Evolutionary conservation across 2,113 vertebrate genomes (phyloP).

Genomic region (Callopanchax toddi): DNA sequence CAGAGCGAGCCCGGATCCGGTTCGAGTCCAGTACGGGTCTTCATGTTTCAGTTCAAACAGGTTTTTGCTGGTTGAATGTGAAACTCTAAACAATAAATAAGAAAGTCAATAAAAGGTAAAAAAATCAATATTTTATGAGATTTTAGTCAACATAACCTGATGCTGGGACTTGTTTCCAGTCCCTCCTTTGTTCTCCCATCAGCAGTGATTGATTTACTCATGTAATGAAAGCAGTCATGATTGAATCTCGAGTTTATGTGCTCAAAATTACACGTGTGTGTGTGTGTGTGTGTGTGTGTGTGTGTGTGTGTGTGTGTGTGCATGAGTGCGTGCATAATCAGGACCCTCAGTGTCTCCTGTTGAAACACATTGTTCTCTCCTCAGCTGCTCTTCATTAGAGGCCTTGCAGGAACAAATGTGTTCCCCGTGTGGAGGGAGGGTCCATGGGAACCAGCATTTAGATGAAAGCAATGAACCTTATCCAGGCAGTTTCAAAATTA

Average conservation of each 20-base stretch:
- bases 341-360: slow-evolving; percentile 27
- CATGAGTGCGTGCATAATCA: not conserved
- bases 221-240: slow-evolving; percentile 64
- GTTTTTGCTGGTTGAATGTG: not conserved
- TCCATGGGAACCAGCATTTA: slow-evolving; percentile 57
- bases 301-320: not conserved
- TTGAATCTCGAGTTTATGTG: slow-evolving; percentile 61
- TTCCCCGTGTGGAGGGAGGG: slow-evolving; percentile 60
- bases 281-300: not conserved
- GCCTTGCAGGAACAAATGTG: slow-evolving; percentile 57
- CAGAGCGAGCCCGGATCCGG: not conserved
- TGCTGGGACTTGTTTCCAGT: slow-evolving; percentile 31
- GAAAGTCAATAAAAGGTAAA: not conserved
- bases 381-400: slow-evolving; percentile 69
- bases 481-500: slow-evolving; percentile 59
- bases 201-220: slow-evolving; percentile 62
- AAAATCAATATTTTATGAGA: slow-evolving; percentile 20
- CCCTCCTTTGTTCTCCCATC: slow-evolving; percentile 17
- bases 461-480: slow-evolving; percentile 64
- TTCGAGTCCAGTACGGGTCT: too few relatives aligned
- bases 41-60: not conserved
- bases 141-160: slow-evolving; percentile 24
- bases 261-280: slow-evolving; percentile 47
- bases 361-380: slow-evolving; percentile 66
- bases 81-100: not conserved